Percentiles rank a stretch among this genome's conserved stretches.
Conservation (phyloP, 2,888 invertebrate genomes). For the Drosophila tanythrix region DNA sequence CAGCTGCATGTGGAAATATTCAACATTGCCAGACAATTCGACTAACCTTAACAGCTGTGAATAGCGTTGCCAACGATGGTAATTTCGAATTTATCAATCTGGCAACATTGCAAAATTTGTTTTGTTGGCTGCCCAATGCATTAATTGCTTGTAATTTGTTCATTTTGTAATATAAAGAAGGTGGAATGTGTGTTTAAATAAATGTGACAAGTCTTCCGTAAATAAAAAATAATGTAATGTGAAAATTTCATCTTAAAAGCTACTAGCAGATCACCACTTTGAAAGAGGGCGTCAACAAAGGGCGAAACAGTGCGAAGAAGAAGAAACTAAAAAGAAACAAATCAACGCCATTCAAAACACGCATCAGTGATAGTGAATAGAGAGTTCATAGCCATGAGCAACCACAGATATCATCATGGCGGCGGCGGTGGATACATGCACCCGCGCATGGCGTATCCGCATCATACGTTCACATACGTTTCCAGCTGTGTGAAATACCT, state of each 20-base stretch:
- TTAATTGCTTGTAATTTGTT: slow-evolving; percentile 17
- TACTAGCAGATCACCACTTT: slow-evolving; percentile 39
- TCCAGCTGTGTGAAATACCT: slow-evolving; percentile 85
- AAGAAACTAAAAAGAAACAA: slow-evolving; percentile 29
- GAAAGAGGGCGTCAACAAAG: slow-evolving; percentile 75
- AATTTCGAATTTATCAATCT: slow-evolving; percentile 22
- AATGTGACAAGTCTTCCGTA: background rate
- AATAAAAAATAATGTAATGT: slow-evolving; percentile 23
- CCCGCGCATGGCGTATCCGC: slow-evolving; percentile 77
- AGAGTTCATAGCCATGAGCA: slow-evolving; percentile 73
- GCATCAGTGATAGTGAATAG: slow-evolving; percentile 6
- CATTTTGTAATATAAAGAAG: slow-evolving; percentile 16
- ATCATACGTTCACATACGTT: slow-evolving; percentile 84
- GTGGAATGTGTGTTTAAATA: slow-evolving; percentile 7
- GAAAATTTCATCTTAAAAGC: slow-evolving; percentile 5
- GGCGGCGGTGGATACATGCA: slow-evolving; percentile 82
- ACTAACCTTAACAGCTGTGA: slow-evolving; percentile 42
- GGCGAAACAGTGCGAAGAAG: slow-evolving; percentile 42
- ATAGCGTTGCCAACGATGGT: slow-evolving; percentile 52
- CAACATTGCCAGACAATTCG: slow-evolving; percentile 33
- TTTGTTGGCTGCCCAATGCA: slow-evolving; percentile 36
- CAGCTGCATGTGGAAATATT: slow-evolving; percentile 55
- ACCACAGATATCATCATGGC: slow-evolving; percentile 83
- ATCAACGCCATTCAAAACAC: slow-evolving; percentile 11
- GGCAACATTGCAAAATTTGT: slow-evolving; percentile 35